Evolutionary conservation across 1,140 invertebrate genomes (phyloP), one percentile per base, ranked within the genome.

Genomic region (Aricia agestis): DNA sequence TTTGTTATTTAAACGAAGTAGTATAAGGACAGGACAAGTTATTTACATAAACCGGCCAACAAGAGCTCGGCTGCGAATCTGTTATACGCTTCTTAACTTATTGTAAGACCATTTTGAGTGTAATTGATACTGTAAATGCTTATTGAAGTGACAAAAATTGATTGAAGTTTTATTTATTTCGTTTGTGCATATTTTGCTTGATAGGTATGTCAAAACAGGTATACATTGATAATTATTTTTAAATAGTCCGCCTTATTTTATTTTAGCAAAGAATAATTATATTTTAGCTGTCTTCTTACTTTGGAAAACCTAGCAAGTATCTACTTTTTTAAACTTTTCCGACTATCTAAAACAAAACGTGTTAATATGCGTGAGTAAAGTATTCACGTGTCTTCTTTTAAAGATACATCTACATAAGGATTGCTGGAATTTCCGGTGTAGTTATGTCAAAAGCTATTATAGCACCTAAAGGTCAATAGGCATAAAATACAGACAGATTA

Each of bases 1-100:
- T 52, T 52, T 52, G 45, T 13, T 13, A 52, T 52, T 52, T 52
- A 52, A 52, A 52, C 4, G 11, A 52, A 52, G 45, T 52, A 52
- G 45, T 15, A 63, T 19, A 63, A 63, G 59, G 59, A 19, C 59
- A 63, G 59, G 19, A 63, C 59, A 25, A 63, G 59, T 18, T 63
- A 59, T 59, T 59, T 59, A 59, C 58, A 59, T 63, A 25, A 19
- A 63, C 19, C 17, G 10, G 19, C 19, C 59, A 63, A 63, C 59
- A 63, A 63, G 25, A 63, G 59, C 36, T 36, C 18, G 59, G 18
- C 17, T 63, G 59, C 59, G 59, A 19, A 11, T 63, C 59, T 63
- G 59, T 63, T 63, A 13, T 52, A 52, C 45, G 18, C 59, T 25
- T 63, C 11, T 63, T 63, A 63, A 63, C 6, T 63, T 63, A 63